A percentile compares a stretch with the other conserved stretches of the same genome.
These are phyloP conservation scores for Eupleurogrammus muticus DNA, from an alignment of 2,797 vertebrate species.

Conservation along the genomic window DNA sequence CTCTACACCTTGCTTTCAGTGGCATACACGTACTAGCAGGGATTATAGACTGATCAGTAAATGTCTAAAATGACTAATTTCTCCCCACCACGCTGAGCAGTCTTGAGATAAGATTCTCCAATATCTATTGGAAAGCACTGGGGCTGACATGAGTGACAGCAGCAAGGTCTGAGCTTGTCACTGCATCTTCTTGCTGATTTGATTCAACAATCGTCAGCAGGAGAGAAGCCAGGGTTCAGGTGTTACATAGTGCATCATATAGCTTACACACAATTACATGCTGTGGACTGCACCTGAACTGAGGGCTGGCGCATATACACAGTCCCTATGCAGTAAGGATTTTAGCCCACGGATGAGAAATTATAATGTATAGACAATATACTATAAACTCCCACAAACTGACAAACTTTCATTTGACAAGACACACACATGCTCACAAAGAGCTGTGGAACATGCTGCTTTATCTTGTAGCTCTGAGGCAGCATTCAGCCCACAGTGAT, in stretches of 20 bases:
- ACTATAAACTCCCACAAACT: background rate
- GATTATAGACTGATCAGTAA: background rate
- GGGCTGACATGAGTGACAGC: background rate
- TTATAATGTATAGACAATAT: background rate
- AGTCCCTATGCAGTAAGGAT: slow-evolving; percentile 14
- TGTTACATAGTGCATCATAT: background rate
- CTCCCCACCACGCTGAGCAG: background rate
- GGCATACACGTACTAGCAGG: background rate
- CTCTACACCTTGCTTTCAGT: slow-evolving; percentile 8
- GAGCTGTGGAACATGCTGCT: slow-evolving; percentile 38
- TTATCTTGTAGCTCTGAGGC: slow-evolving; percentile 63
- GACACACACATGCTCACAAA: slow-evolving; percentile 13
- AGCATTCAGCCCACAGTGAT: slow-evolving; percentile 63
- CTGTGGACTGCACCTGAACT: background rate
- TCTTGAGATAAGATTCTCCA: background rate
- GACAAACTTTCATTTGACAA: slow-evolving; percentile 24
- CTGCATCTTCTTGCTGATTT: slow-evolving; percentile 5
- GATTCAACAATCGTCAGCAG: background rate
- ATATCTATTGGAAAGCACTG: background rate
- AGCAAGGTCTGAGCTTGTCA: background rate
- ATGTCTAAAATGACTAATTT: background rate
- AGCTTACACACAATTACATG: background rate
- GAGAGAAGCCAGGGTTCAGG: background rate
- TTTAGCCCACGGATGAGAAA: slow-evolving; percentile 7
- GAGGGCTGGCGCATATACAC: background rate